Percentiles rank a stretch among this genome's conserved stretches.
phyloP scores from a whole-genome alignment of 2,888 invertebrate species.

The Pollenia amentaria region DNA sequence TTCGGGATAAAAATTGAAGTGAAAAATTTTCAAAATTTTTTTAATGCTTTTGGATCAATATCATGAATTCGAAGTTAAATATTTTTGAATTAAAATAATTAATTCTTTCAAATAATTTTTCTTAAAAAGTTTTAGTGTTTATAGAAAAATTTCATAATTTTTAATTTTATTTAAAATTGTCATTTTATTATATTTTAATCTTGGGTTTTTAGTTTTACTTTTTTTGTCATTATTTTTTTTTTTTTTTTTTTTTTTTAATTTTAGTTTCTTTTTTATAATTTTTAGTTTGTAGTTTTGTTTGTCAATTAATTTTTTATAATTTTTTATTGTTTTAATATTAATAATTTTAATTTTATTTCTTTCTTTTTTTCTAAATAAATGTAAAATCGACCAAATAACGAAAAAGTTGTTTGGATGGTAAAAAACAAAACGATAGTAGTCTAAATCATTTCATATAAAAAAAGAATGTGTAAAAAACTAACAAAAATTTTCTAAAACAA shows the following conservation, averaged over 20 bases:
- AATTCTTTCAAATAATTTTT: neutral
- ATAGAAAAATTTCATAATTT: conserved; percentile 11
- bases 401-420: conserved; percentile 6
- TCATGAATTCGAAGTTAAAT: too few species aligned
- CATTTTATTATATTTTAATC: conserved; percentile 43
- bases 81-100: too few species aligned
- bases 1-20: too few species aligned
- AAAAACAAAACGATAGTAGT: neutral
- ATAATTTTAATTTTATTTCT: conserved; percentile 43
- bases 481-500: conserved; percentile 6
- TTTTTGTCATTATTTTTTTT: conserved; percentile 47
- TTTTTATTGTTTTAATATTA: conserved; percentile 49
- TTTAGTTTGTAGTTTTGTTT: conserved; percentile 67
- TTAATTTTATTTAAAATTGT: conserved; percentile 41
- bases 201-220: conserved; percentile 58
- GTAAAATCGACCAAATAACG: conserved; percentile 25
- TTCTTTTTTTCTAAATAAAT: conserved; percentile 44
- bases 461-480: conserved; percentile 16
- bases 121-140: conserved; percentile 36
- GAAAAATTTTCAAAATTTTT: too few species aligned
- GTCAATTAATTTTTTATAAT: conserved; percentile 45
- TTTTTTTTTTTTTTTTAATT: conserved; percentile 33
- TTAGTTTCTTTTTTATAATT: conserved; percentile 29
- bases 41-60: too few species aligned
- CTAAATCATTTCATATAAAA: conserved; percentile 6